These are phyloP conservation scores for Acrocephalus arundinaceus DNA, from an alignment of 2,113 vertebrate genomes.

Conservation along the genomic window DNA sequence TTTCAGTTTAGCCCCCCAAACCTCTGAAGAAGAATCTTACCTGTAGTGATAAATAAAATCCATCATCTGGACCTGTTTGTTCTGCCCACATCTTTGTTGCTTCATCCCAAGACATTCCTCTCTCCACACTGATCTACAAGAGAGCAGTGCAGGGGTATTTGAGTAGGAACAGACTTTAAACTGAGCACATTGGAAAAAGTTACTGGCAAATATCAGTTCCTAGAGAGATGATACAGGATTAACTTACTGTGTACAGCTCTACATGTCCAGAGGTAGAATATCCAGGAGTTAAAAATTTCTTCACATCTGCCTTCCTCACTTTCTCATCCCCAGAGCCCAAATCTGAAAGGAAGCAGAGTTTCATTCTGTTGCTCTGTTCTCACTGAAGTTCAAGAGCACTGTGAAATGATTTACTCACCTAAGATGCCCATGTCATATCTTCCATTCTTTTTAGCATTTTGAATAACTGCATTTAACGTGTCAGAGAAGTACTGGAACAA, in stretches of 20 bases:
- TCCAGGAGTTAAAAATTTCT: constrained; percentile 94
- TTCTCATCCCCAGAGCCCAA: constrained; percentile 97
- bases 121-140: constrained; percentile 91
- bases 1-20: not conserved
- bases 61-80: constrained; percentile 91
- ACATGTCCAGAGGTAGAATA: constrained; percentile 97
- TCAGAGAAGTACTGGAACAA: constrained; percentile 98
- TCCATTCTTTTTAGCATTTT: constrained; percentile 96
- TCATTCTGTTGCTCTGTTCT: not conserved
- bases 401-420: constrained; percentile 71
- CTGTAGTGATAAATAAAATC: constrained; percentile 92
- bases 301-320: constrained; percentile 90
- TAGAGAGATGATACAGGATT: not conserved
- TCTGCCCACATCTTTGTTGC: constrained; percentile 95
- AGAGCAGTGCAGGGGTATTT: not conserved
- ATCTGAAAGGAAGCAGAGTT: constrained; percentile 73
- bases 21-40: constrained; percentile 47
- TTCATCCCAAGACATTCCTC: constrained; percentile 99
- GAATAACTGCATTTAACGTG: constrained; percentile 91
- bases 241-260: constrained; percentile 90
- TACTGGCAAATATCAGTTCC: rapidly evolving
- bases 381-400: not conserved
- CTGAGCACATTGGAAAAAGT: not conserved
- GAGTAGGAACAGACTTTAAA: not conserved
- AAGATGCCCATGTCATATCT: constrained; percentile 98